Percentiles rank a stretch among this genome's conserved stretches.
Evolutionary conservation across 1,140 invertebrate genomes (phyloP).

Genomic region (Pollicipes pollicipes): DNA sequence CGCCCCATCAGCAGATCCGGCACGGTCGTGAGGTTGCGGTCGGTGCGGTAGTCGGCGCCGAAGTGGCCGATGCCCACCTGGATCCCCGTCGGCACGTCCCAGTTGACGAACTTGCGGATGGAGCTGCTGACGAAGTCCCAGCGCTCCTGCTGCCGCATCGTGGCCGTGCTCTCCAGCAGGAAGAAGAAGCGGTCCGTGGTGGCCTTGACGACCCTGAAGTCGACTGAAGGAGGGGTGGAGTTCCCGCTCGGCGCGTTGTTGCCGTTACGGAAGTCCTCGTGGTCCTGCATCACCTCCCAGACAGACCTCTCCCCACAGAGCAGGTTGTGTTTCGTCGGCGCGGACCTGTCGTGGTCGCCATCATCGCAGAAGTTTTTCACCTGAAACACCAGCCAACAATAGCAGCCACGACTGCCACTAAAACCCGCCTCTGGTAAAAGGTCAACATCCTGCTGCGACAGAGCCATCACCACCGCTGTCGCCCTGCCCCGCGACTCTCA

Average conservation of each 20-base stretch:
- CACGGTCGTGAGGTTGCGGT: constrained; percentile 15
- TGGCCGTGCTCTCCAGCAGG: not conserved
- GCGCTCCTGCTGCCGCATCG: constrained; percentile 24
- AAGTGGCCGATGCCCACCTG: constrained; percentile 20
- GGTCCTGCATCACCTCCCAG: constrained; percentile 21
- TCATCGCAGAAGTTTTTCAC: constrained; percentile 20
- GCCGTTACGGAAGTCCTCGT: constrained; percentile 20
- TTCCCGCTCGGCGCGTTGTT: not conserved
- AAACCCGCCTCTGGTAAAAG: no score
- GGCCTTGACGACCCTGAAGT: not conserved
- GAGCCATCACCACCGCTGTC: not conserved
- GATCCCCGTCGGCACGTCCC: constrained; percentile 20
- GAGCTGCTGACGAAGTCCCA: constrained; percentile 38
- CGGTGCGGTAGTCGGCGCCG: constrained; percentile 14
- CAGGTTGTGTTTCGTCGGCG: constrained; percentile 28
- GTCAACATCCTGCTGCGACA: not conserved
- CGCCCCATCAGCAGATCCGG: constrained; percentile 15
- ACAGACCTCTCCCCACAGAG: constrained; percentile 20
- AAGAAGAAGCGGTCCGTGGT: not conserved
- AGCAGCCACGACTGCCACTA: no score
- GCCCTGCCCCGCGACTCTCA: not conserved
- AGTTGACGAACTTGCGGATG: constrained; percentile 35
- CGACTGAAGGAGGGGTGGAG: not conserved
- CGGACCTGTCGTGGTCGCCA: constrained; percentile 21
- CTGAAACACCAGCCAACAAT: constrained; percentile 4